Evolutionary conservation across 2,888 invertebrate genomes (phyloP), one percentile per base, ranked within the genome.

Genomic region (Sacculina carcini): DNA sequence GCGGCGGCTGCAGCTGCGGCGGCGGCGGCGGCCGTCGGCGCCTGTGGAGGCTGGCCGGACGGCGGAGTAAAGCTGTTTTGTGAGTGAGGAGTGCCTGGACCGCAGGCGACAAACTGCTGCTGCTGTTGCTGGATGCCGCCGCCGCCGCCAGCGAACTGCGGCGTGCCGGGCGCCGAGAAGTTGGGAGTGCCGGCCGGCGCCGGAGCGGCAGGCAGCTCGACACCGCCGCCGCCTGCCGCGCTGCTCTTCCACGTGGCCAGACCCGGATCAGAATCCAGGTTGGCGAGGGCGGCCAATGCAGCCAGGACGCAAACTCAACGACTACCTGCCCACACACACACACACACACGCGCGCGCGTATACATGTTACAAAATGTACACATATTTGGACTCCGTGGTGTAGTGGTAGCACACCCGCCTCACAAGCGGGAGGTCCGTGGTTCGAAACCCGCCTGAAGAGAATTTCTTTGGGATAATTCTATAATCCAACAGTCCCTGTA

Each of bases 11-110:
- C n/a, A n/a, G n/a, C n/a, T n/a, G n/a, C n/a, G n/a, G n/a, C n/a
- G n/a, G n/a, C n/a, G n/a, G n/a, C n/a, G n/a, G n/a, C n/a, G n/a
- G n/a, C n/a, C n/a, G n/a, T n/a, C n/a, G n/a, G n/a, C n/a, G n/a
- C n/a, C n/a, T n/a, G n/a, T n/a, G n/a, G n/a, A n/a, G 44, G 44
- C 26, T 26, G 44, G 28, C 26, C 44, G 19, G 44, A 26, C 44
- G 44, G 44, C 44, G 44, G 44, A 16, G 44, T 44, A 28, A 44
- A 44, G 28, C 44, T 44, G 28, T 5, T 44, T 28, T 44, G 44
- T 28, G 44, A 44, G 44, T 44, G 44, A 16, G 44, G 44, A 16
- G 44, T 44, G 16, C 28, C 44, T 16, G 44, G 44, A 9, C 44
- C 44, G n/a, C 14, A 26, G 14, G 28, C 14, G 9, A 26, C 28